Conservation (phyloP, 2,797 vertebrate species). For the Meriones psammophilus region DNA sequence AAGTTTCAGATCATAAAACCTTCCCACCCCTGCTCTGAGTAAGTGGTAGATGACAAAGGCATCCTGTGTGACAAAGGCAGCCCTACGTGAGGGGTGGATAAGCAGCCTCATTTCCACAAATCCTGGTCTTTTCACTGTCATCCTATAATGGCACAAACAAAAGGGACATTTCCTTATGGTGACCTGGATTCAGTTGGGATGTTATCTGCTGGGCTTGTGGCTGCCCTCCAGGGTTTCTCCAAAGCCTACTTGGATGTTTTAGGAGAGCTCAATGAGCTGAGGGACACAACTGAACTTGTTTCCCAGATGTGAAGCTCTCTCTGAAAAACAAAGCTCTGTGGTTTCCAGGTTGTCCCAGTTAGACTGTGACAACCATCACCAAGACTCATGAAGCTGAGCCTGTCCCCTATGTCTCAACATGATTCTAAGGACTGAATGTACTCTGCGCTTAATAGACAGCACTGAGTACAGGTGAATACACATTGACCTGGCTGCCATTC, state of each 20-base stretch:
- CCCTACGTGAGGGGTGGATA: fast-evolving
- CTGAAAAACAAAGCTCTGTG: neutral
- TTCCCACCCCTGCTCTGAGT: neutral
- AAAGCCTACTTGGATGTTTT: neutral
- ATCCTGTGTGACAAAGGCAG: neutral
- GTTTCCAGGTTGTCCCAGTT: too few species aligned
- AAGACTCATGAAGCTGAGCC: fast-evolving
- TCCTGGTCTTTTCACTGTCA: neutral
- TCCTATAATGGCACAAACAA: neutral
- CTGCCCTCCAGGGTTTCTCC: fast-evolving
- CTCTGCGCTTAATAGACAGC: neutral
- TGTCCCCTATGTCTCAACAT: neutral
- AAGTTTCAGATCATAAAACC: neutral
- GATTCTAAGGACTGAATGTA: neutral
- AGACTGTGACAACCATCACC: neutral
- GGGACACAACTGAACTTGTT: neutral
- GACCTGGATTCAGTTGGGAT: fast-evolving
- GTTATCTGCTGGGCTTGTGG: fast-evolving
- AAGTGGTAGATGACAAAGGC: neutral
- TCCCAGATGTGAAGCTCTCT: neutral
- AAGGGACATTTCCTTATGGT: too few species aligned
- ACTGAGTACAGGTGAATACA: neutral
- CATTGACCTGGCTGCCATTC: neutral
- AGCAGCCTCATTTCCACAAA: fast-evolving
- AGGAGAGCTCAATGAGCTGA: neutral